A percentile compares a stretch with the other conserved stretches of the same genome.
These are phyloP conservation scores for Dione juno DNA, from an alignment of 2,888 invertebrate genomes.

Conservation along the genomic window DNA sequence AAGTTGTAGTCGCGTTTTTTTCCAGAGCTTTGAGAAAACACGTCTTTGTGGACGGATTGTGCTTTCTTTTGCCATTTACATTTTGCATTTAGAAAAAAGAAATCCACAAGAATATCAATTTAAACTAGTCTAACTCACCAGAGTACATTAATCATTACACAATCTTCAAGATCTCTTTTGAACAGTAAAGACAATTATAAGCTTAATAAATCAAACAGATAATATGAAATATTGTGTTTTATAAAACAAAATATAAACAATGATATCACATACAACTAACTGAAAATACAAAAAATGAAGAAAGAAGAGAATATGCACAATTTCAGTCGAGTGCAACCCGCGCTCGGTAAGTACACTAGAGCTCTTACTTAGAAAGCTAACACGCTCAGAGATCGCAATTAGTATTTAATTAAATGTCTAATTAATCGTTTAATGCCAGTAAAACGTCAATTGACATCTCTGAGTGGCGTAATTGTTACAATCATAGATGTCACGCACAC, in stretches of 20 bases:
- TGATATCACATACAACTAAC: not conserved
- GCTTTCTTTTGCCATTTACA: conserved; percentile 51
- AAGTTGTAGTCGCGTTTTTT: conserved; percentile 17
- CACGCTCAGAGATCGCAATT: not conserved
- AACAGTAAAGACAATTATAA: not conserved
- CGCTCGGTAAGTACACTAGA: conserved; percentile 44
- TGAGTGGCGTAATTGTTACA: not conserved
- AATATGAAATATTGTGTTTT: not conserved
- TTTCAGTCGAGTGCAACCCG: conserved; percentile 33
- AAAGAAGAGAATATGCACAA: not conserved
- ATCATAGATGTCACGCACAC: conserved; percentile 50
- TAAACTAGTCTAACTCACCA: too few relatives aligned
- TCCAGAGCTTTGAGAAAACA: conserved; percentile 50
- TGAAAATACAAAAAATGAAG: conserved; percentile 5
- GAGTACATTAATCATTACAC: not conserved
- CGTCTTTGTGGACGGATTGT: conserved; percentile 71
- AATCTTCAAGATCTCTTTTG: not conserved
- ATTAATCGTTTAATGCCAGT: not conserved
- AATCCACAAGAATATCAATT: not conserved
- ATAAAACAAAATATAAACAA: conserved; percentile 3
- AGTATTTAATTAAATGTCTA: not conserved
- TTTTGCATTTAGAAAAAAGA: not conserved
- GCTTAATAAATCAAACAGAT: conserved; percentile 14
- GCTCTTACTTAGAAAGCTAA: conserved; percentile 24
- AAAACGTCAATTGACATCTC: conserved; percentile 1